Evolutionary conservation across 2,888 invertebrate genomes (phyloP), one percentile per base, ranked within the genome.

Genomic region (Scrobipalpa atriplicella): DNA sequence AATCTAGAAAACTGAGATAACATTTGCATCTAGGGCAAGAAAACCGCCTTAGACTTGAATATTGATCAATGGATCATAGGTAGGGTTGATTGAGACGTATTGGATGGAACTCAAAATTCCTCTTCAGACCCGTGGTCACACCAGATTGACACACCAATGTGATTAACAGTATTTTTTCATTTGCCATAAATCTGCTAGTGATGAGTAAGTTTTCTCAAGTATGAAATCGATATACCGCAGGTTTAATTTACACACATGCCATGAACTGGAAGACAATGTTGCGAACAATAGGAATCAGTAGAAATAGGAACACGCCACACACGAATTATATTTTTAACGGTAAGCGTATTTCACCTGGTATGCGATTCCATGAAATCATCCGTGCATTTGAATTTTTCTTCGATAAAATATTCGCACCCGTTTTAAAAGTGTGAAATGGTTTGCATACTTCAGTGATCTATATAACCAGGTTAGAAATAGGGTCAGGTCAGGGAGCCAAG

Each of bases 401-500:
- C 13, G 54, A 29, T 29, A 19, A 29, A 56, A 56, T 21, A 56
- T 56, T 21, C 19, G 1, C 54, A 47, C 16, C 29, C 29, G 9
- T 16, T 11, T 54, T 36, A 16, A 38, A 29, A 29, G 54, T 38
- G 58, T 8, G 29, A 58, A 38, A 58, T 58, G n/a, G 13, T 38
- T 58, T 58, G 58, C 58, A 58, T 58, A 58, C 38, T 58, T 68
- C 71, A 67, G 66, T 66, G 58, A 21, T 11, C 54, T 38, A 21
- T 11, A 19, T 29, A 58, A 65, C 67, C 69, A 66, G 65, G 69
- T 70, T 63, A 61, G 58, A 65, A 47, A 62, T 62, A 62, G 62
- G 62, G 62, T 58, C 58, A 62, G 62, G 62, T 43, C 43, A 43
- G 64, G 65, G 58, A 60, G 64, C 51, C 61, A 69, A 64, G 64